A percentile compares a stretch with the other conserved stretches of the same genome.
Conservation (phyloP, 2,888 invertebrate species). For the Metopia argyrocephala region DNA sequence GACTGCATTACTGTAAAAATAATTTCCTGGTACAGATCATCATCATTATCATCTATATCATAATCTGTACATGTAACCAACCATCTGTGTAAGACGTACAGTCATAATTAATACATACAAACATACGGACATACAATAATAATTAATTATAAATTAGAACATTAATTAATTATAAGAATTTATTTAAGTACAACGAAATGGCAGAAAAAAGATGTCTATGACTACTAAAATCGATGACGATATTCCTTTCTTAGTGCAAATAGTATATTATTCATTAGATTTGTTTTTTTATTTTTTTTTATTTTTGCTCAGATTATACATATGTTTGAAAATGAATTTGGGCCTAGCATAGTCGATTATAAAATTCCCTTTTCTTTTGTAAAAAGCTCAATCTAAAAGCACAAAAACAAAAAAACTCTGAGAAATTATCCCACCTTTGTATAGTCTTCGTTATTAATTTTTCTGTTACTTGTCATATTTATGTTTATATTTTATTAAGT, state of each 20-base stretch:
- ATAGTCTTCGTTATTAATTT: no score
- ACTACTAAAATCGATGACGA: conserved; percentile 32
- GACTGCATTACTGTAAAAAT: conserved; percentile 24
- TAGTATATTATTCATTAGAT: background rate
- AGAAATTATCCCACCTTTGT: no score
- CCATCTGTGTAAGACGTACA: background rate
- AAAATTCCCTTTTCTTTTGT: no score
- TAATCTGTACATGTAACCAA: conserved; percentile 10
- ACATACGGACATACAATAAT: background rate
- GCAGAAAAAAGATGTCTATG: no score
- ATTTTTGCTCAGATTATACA: background rate
- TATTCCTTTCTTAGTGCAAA: conserved; percentile 5
- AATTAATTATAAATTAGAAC: conserved; percentile 46
- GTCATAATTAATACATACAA: no score
- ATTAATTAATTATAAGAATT: conserved; percentile 44
- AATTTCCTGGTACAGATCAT: conserved; percentile 33
- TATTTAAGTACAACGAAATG: conserved; percentile 27
- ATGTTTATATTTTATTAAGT: no score
- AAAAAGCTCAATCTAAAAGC: no score
- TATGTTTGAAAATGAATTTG: background rate
- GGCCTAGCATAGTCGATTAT: no score
- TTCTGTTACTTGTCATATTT: no score
- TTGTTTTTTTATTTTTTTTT: no score
- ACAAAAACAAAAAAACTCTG: no score
- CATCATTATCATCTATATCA: no score